A percentile compares a stretch with the other conserved stretches of the same genome.
These are phyloP conservation scores for Steinernema feltiae DNA, from an alignment of 1,140 invertebrate genomes.

Conservation along the genomic window DNA sequence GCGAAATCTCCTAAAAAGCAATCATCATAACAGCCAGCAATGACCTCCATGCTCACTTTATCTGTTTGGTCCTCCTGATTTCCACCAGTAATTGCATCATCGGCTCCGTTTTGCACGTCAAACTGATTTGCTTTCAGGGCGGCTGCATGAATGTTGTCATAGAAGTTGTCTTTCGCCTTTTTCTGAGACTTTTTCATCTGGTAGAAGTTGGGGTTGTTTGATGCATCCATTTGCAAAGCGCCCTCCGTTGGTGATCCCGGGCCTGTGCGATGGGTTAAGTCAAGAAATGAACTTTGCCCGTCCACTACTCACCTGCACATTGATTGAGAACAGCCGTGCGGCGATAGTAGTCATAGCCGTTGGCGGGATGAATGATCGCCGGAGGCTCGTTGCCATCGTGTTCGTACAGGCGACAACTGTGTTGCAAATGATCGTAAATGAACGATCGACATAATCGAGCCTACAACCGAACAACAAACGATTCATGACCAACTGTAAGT, in stretches of 20 bases:
- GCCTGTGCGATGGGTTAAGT: not conserved
- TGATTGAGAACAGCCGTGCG: conserved; percentile 32
- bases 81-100: no score
- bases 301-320: conserved; percentile 30
- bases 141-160: no score
- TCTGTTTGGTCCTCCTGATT: no score
- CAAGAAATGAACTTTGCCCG: not conserved
- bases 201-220: not conserved
- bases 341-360: conserved; percentile 36
- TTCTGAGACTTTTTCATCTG: not conserved
- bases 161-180: not conserved
- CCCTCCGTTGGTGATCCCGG: not conserved
- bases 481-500: not conserved
- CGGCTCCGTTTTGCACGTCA: not conserved
- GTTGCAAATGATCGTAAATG: conserved; percentile 35
- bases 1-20: no score
- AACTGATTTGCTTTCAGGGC: no score
- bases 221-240: not conserved
- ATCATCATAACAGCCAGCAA: no score
- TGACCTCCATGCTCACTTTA: no score
- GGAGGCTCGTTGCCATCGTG: conserved; percentile 32
- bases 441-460: conserved; percentile 32
- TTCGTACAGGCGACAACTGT: conserved; percentile 36
- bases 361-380: conserved; percentile 37
- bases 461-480: conserved; percentile 15